Evolutionary conservation across 2,113 vertebrate species (phyloP).

Genomic region (Arothron firmamentum): DNA sequence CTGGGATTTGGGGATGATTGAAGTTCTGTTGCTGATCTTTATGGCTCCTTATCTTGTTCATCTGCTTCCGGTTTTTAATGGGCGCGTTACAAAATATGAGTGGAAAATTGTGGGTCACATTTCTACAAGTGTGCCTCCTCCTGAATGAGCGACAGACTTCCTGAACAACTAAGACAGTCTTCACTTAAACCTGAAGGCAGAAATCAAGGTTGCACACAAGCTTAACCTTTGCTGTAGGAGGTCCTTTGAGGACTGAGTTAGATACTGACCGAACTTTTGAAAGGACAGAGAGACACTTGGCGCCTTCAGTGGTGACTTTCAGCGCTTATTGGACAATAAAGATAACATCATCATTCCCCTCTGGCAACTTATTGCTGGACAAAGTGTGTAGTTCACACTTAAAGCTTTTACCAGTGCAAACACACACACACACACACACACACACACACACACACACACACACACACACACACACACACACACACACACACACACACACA

Average conservation of each 20-base stretch:
- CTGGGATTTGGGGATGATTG: background rate
- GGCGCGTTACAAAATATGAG: constrained; percentile 8
- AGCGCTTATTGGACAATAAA: constrained; percentile 59
- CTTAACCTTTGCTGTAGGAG: constrained; percentile 9
- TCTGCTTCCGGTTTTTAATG: constrained; percentile 15
- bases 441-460: constrained; percentile 16
- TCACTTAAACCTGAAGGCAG: no score
- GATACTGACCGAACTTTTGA: constrained; percentile 26
- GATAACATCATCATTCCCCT: constrained; percentile 33
- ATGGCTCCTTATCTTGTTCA: constrained; percentile 27
- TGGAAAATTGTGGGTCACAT: constrained; percentile 21
- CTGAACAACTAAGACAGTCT: background rate
- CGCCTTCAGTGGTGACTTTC: constrained; percentile 46
- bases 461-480: constrained; percentile 13
- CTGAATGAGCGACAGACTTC: constrained; percentile 14
- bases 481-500: constrained; percentile 11
- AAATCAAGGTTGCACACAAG: background rate
- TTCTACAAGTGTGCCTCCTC: constrained; percentile 8
- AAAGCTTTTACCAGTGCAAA: constrained; percentile 20
- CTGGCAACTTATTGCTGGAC: constrained; percentile 50
- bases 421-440: constrained; percentile 13
- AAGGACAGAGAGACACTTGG: constrained; percentile 11
- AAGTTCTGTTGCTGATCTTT: constrained; percentile 20
- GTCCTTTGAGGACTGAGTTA: constrained; percentile 39
- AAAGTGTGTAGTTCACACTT: constrained; percentile 53